A percentile compares a stretch with the other conserved stretches of the same genome.
These are phyloP conservation scores for Harpagifer antarcticus DNA, from an alignment of 2,797 vertebrate genomes.

Conservation along the genomic window DNA sequence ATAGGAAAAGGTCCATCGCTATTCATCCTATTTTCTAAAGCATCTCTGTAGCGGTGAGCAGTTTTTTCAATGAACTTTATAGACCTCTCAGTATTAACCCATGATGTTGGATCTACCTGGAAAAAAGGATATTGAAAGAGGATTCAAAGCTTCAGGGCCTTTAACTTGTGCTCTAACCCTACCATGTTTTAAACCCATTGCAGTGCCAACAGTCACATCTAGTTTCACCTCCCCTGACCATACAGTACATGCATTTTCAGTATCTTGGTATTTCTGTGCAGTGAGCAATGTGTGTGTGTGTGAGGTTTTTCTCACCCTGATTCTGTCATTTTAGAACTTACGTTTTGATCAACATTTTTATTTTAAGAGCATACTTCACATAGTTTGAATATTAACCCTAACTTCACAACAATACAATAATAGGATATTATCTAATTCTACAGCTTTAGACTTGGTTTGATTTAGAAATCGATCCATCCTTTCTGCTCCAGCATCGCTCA, in stretches of 20 bases:
- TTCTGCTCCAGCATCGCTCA: neutral
- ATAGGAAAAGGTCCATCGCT: conserved; percentile 21
- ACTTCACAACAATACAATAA: no score
- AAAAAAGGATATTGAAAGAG: neutral
- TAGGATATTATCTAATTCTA: no score
- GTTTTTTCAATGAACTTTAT: conserved; percentile 14
- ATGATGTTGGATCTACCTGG: neutral
- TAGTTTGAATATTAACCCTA: no score
- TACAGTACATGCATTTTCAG: neutral
- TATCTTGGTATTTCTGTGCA: neutral
- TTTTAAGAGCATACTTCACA: no score
- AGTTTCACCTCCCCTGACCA: neutral
- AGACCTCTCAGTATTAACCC: neutral
- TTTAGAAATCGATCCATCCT: neutral
- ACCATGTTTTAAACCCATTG: neutral
- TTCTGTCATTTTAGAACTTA: neutral
- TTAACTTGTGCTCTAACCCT: conserved; percentile 1
- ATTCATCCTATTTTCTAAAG: neutral
- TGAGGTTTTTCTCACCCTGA: neutral
- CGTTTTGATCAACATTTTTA: neutral
- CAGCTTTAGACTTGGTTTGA: neutral
- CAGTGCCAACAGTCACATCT: neutral
- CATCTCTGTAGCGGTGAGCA: neutral
- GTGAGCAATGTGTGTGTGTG: neutral
- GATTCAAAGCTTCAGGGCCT: neutral